phyloP scores from a whole-genome alignment of 2,888 invertebrate species.

The Melieria picta region DNA sequence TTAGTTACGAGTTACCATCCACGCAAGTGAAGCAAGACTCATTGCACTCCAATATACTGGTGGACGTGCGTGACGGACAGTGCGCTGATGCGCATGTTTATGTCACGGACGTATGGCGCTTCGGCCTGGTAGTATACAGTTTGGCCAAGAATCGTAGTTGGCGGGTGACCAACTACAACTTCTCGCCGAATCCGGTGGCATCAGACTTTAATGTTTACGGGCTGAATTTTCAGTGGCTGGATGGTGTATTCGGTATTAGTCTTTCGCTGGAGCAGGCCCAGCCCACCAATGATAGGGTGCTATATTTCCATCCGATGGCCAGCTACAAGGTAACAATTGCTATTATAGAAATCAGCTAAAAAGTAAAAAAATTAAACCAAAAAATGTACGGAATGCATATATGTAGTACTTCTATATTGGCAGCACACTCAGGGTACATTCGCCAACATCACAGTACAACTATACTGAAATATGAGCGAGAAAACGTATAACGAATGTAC shows the following conservation, averaged over 20 bases:
- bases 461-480: too few species aligned
- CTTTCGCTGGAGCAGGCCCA: constrained; percentile 69
- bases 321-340: constrained; percentile 71
- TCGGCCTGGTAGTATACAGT: constrained; percentile 66
- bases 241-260: constrained; percentile 81
- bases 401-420: too few species aligned
- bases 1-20: constrained; percentile 73
- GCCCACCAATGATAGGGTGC: constrained; percentile 68
- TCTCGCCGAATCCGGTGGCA: constrained; percentile 66
- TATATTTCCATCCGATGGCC: constrained; percentile 86
- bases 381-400: background rate
- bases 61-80: constrained; percentile 69
- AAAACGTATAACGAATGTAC: too few species aligned
- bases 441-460: too few species aligned
- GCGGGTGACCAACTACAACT: constrained; percentile 62
- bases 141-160: constrained; percentile 60
- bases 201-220: constrained; percentile 80
- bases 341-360: background rate
- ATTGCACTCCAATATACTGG: constrained; percentile 70
- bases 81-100: constrained; percentile 73
- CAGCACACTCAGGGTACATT: too few species aligned
- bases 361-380: background rate
- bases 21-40: constrained; percentile 74
- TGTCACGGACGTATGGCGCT: constrained; percentile 74
- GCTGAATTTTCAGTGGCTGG: constrained; percentile 83